A percentile compares a stretch with the other conserved stretches of the same genome.
Conservation (phyloP, 2,113 vertebrate species). For the Tylochromis polylepis region DNA sequence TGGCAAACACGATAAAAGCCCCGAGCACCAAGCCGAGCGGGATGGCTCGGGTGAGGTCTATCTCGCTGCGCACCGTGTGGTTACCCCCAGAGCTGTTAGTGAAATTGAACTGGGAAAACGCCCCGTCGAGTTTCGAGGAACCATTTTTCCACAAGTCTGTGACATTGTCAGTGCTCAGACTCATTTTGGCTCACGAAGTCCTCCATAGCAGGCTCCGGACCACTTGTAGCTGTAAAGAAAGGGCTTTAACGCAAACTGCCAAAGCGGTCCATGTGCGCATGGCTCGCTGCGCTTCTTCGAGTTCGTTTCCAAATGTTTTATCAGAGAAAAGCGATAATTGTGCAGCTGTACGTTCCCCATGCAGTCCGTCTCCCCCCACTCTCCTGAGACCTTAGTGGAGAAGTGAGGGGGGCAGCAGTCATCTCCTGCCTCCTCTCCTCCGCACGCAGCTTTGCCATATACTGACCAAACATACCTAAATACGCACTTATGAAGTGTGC, state of each 20-base stretch:
- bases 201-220: conserved; percentile 73
- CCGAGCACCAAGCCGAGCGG: conserved; percentile 87
- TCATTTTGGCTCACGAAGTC: conserved; percentile 69
- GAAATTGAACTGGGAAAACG: conserved; percentile 59
- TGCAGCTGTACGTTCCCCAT: not conserved
- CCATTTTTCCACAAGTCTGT: conserved; percentile 67
- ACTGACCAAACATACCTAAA: conserved; percentile 28
- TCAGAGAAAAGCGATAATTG: not conserved
- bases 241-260: not conserved
- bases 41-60: conserved; percentile 82
- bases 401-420: conserved; percentile 46
- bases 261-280: not conserved
- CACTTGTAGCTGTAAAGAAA: conserved; percentile 25
- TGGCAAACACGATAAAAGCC: conserved; percentile 91
- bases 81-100: conserved; percentile 76
- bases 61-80: conserved; percentile 60
- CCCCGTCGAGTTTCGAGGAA: conserved; percentile 64
- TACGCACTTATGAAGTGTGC: not conserved
- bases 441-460: conserved; percentile 29
- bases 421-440: conserved; percentile 44
- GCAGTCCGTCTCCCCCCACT: conserved; percentile 18
- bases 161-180: conserved; percentile 72
- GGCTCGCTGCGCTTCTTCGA: not conserved
- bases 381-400: conserved; percentile 35
- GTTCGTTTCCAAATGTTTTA: not conserved